A percentile compares a stretch with the other conserved stretches of the same genome.
These are phyloP conservation scores for Philypnodon macrostomus DNA, from an alignment of 2,797 vertebrate species.

Conservation along the genomic window DNA sequence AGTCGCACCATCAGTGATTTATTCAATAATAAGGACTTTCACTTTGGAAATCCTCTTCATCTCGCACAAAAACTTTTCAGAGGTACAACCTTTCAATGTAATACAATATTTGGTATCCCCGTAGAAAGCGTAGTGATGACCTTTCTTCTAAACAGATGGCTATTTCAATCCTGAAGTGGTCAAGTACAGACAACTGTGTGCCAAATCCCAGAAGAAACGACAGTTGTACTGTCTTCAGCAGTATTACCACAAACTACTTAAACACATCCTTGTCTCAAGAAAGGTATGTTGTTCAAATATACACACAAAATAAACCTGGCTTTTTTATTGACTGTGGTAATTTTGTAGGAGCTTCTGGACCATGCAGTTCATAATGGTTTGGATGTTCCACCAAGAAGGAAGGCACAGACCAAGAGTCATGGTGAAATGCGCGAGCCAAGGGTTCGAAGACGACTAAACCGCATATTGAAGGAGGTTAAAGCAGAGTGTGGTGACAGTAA, in stretches of 20 bases:
- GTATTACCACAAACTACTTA: constrained; percentile 92
- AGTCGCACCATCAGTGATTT: constrained; percentile 79
- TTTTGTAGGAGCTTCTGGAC: constrained; percentile 85
- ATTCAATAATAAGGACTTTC: constrained; percentile 87
- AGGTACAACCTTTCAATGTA: constrained; percentile 75
- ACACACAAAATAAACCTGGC: background rate
- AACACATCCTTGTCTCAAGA: constrained; percentile 93
- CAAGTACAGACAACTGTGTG: constrained; percentile 91
- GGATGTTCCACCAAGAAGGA: constrained; percentile 78
- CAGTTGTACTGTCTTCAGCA: constrained; percentile 90
- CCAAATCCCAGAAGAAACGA: constrained; percentile 90
- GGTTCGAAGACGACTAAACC: constrained; percentile 82
- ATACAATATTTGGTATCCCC: background rate
- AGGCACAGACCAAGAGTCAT: constrained; percentile 69
- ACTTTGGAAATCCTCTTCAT: constrained; percentile 92
- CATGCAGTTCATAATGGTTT: constrained; percentile 86
- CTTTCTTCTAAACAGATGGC: constrained; percentile 79
- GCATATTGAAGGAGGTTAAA: constrained; percentile 90
- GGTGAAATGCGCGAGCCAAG: constrained; percentile 85
- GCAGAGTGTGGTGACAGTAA: constrained; percentile 91
- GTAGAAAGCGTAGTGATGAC: background rate
- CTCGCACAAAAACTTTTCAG: constrained; percentile 93
- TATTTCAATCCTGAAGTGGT: constrained; percentile 97
- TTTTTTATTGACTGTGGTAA: background rate
- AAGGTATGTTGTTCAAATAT: constrained; percentile 71